Base-by-base conservation (phyloP, 2,888 invertebrate species). In the Netelia melanura region DNA sequence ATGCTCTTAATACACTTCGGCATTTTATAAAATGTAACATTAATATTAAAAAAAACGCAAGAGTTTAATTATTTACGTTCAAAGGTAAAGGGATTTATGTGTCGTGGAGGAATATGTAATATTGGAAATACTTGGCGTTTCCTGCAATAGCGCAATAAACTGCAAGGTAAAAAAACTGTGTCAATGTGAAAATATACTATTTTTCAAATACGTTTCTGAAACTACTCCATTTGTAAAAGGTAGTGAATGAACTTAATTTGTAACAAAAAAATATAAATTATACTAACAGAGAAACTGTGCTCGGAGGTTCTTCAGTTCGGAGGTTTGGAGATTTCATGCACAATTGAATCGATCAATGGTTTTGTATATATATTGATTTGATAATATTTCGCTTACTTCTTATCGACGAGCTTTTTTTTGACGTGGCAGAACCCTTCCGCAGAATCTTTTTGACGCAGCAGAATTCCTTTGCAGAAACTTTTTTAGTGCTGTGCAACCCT, bases 11-110 rank as follows among this genome's bases (percentile, higher is more conserved):
- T 64, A 44, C 30, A 30, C 30, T 74, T 74, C 9, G 74, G 65
- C 54, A 68, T 77, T 68, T 67, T 68, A 56, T n/a, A 52, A 8
- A 48, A 76, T 38, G 54, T 52, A 48, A 52, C 48, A 48, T 68
- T 52, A 23, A 68, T 52, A 23, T 68, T 52, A 14, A 43, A 68
- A 68, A 25, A 52, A 52, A 52, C 68, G 52, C n/a, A 48, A 23
- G 48, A 68, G 52, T 68, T 38, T 8, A 62, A 62, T 30, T 62
- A 62, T 62, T 30, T 30, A 62, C 62, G 30, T 30, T 11, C 62
- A 62, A 62, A 62, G 62, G 62, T 62, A 62, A 30, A 62, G 62
- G 61, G 62, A 62, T 62, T 30, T 30, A 30, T 30, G n/a, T 38
- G 38, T 62, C 23, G n/a, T 62, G 62, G 14, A 30, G 14, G 30